Evolutionary conservation across 2,113 vertebrate species (phyloP).

Genomic region (Pangasianodon gigas): DNA sequence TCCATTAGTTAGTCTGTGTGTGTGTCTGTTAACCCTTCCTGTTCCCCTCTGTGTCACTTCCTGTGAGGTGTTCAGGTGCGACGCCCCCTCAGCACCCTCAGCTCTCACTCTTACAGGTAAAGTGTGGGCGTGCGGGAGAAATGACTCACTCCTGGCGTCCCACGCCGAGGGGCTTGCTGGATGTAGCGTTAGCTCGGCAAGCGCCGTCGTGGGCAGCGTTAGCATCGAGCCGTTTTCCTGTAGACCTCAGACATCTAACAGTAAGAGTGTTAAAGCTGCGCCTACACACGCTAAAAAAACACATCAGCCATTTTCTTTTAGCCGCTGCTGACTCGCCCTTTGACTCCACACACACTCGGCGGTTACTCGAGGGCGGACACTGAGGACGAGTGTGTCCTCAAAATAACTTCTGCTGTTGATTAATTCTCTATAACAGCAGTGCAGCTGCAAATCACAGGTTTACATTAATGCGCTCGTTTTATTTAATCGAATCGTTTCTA

Average conservation of each 20-base stretch:
- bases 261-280: conserved; percentile 20
- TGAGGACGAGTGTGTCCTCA: not conserved
- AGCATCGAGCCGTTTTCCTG: conserved; percentile 20
- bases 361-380: not conserved
- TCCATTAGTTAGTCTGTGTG: not conserved
- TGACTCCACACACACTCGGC: not conserved
- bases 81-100: conserved; percentile 18
- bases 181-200: not conserved
- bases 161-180: conserved; percentile 2
- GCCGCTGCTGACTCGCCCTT: conserved; percentile 17
- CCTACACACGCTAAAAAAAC: conserved; percentile 7
- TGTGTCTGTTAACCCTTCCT: not conserved
- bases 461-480: not conserved
- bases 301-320: not conserved
- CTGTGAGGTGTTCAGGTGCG: conserved; percentile 27
- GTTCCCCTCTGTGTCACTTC: not conserved
- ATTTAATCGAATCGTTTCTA: not conserved
- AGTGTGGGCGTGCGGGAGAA: conserved; percentile 17
- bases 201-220: conserved; percentile 34
- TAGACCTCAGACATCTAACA: conserved; percentile 8
- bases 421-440: not conserved
- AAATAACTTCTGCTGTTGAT: not conserved
- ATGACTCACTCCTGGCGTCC: conserved; percentile 38
- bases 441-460: not conserved
- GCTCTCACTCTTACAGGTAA: conserved; percentile 40